A percentile compares a stretch with the other conserved stretches of the same genome.
Evolutionary conservation across 2,888 invertebrate species (phyloP).

Genomic region (Cryptus armator): DNA sequence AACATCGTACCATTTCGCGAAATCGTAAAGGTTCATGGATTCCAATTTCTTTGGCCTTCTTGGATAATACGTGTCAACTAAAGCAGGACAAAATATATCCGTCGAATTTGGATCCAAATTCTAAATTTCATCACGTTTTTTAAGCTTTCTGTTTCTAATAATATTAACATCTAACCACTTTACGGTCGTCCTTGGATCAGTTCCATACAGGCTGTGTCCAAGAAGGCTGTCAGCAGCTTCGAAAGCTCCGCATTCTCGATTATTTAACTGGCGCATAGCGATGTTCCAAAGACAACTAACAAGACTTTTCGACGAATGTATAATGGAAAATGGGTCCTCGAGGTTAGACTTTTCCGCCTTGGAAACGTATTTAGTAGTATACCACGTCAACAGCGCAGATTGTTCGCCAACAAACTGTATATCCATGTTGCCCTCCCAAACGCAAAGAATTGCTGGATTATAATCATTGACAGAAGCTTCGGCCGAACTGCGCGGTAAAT

Average conservation of each 20-base stretch:
- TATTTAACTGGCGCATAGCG: background rate
- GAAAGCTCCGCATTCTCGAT: background rate
- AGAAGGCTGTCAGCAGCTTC: too few relatives aligned
- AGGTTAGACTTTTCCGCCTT: background rate
- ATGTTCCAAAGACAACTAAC: background rate
- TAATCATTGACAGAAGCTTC: constrained; percentile 72
- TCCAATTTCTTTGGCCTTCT: background rate
- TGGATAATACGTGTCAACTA: background rate
- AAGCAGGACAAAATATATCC: background rate
- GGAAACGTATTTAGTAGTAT: background rate
- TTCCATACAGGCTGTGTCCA: too few relatives aligned
- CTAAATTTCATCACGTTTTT: background rate
- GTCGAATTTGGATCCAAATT: background rate
- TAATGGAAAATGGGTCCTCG: background rate
- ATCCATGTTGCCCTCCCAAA: constrained; percentile 72
- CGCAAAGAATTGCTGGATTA: constrained; percentile 55
- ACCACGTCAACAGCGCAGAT: background rate
- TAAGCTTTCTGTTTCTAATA: background rate
- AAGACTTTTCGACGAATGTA: background rate
- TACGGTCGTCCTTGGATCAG: background rate
- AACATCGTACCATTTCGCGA: background rate
- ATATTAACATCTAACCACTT: background rate
- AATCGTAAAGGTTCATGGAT: background rate
- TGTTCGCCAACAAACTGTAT: background rate
- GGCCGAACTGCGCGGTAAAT: constrained; percentile 71